Evolutionary conservation across 2,888 invertebrate genomes (phyloP).

Genomic region (Leptura quadrifasciata): DNA sequence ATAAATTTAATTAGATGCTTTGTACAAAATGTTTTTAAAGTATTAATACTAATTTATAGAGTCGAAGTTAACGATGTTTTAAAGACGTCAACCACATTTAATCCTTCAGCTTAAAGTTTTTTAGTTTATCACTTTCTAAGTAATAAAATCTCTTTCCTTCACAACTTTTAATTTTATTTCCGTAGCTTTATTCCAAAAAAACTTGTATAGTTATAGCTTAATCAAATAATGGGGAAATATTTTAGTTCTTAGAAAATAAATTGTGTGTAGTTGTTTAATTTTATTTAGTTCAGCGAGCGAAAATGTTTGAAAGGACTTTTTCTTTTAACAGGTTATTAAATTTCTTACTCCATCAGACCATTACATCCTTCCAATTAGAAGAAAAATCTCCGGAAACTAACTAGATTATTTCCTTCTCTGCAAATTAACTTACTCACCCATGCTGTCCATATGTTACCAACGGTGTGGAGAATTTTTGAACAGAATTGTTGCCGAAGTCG

Average conservation of each 20-base stretch:
- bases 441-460: background rate
- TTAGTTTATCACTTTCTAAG: constrained; percentile 1
- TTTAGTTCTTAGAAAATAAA: background rate
- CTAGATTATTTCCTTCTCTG: background rate
- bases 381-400: constrained; percentile 21
- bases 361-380: constrained; percentile 6
- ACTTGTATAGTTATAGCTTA: background rate
- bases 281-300: background rate
- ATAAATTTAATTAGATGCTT: background rate
- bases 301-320: constrained; percentile 2
- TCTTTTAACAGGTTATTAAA: constrained; percentile 1
- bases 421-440: background rate
- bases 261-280: constrained; percentile 20
- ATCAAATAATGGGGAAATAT: background rate
- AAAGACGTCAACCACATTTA: background rate
- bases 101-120: background rate
- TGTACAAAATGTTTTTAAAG: background rate
- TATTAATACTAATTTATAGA: background rate
- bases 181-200: background rate
- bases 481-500: too few relatives aligned
- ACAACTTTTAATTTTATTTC: constrained; percentile 13
- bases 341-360: constrained; percentile 11
- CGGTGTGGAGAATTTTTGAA: background rate
- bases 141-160: background rate
- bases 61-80: background rate